phyloP scores from a whole-genome alignment of 2,113 vertebrate species.

The Prietella phreatophila region DNA sequence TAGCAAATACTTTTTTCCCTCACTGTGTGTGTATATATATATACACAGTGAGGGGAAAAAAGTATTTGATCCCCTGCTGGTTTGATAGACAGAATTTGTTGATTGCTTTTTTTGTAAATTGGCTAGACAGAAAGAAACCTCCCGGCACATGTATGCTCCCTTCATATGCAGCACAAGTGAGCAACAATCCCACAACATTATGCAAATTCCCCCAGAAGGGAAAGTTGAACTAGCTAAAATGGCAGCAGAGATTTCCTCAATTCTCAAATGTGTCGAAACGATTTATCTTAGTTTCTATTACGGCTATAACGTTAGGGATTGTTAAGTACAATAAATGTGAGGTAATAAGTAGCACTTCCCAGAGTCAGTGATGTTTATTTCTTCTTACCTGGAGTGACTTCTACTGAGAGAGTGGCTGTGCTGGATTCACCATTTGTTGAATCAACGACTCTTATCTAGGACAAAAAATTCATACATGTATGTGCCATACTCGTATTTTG shows the following conservation, averaged over 20 bases:
- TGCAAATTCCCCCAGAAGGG: neutral
- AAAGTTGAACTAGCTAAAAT: neutral
- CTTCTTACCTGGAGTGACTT: conserved; percentile 64
- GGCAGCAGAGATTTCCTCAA: neutral
- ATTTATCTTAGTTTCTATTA: conserved; percentile 16
- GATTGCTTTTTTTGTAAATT: neutral
- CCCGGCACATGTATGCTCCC: neutral
- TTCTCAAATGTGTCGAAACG: neutral
- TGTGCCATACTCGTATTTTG: neutral
- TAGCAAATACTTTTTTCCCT: no score
- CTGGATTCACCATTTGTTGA: conserved; percentile 45
- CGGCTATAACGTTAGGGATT: neutral
- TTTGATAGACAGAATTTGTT: neutral
- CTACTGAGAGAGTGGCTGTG: conserved; percentile 52
- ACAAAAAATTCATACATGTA: neutral
- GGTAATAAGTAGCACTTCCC: neutral
- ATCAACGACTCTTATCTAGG: conserved; percentile 66
- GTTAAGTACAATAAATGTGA: neutral
- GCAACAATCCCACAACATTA: neutral
- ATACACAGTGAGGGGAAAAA: no score
- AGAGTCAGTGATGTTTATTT: neutral
- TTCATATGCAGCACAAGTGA: neutral
- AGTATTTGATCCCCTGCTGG: no score
- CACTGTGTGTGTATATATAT: no score
- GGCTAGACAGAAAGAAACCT: conserved; percentile 11